Evolutionary conservation across 2,113 vertebrate species (phyloP), one percentile per base, ranked within the genome.

Genomic region (Thymallus thymallus): DNA sequence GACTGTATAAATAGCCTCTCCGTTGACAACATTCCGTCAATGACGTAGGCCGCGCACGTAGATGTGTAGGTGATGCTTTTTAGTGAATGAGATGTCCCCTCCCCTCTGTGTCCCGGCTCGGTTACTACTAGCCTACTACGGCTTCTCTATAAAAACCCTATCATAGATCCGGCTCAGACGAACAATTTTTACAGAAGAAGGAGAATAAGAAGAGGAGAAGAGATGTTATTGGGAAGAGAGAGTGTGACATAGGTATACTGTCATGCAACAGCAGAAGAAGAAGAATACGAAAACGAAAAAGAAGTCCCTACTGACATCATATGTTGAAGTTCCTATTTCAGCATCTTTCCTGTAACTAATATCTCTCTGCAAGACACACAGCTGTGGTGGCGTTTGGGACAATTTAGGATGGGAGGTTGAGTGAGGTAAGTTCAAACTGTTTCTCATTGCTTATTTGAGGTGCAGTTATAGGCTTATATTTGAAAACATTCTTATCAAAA

Each of bases 21-120:
- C 87, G 86, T 92, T 90, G 92, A 89, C 90, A 91, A 91, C 89
- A 90, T 88, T 89, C 90, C 78, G 86, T 91, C 86, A 88, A 89
- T 96, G 95, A 96, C 95, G 95, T 96, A 85, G 90, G 80, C 83
- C 90, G 90, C 91, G 86, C 94, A 89, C 94, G 94, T 94, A 95
- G 92, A 93, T 94, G 95, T 95, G 95, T 95, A 96, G 95, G 95
- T 95, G 94, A 94, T 92, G 93, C 91, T 94, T 95, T 92, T 92
- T 91, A 91, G 91, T 96, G 94, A 96, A 96, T 95, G 95, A 94
- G 94, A 90, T 82, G 87, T 86, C 87, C 78, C 88, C 77, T 76
- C 23, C 71, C 14, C 72, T 76, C 77, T 71, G 48, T 51, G 48
- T 84, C 76, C 67, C 74, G 86, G 83, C 82, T 85, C 71, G 7